Conservation (phyloP, 2,888 invertebrate genomes). For the Synergus japonicus region DNA sequence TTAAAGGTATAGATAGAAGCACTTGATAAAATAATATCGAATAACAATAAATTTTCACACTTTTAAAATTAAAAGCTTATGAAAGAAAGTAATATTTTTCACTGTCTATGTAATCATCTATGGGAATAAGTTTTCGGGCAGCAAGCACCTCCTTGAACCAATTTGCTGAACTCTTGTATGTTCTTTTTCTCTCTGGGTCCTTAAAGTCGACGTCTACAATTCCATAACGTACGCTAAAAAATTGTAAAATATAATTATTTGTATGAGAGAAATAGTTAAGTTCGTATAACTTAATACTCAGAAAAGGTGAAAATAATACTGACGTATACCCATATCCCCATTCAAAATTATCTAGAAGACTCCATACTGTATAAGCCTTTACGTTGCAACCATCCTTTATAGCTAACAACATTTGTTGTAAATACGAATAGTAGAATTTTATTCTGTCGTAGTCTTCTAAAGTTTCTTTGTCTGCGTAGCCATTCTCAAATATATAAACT, state of each 20-base stretch:
- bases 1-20: no score
- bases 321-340: conserved; percentile 74
- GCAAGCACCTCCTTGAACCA: conserved; percentile 80
- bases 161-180: conserved; percentile 82
- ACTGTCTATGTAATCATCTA: neutral
- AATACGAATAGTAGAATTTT: conserved; percentile 73
- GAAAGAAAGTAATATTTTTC: no score
- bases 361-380: conserved; percentile 77
- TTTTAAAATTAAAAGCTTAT: no score
- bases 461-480: conserved; percentile 65
- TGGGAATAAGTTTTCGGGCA: conserved; percentile 72
- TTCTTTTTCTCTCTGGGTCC: conserved; percentile 64
- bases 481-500: conserved; percentile 76
- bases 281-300: no score
- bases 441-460: conserved; percentile 64
- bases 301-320: neutral
- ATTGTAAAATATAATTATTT: neutral
- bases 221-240: conserved; percentile 84
- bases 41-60: no score
- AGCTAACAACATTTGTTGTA: conserved; percentile 78
- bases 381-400: conserved; percentile 78
- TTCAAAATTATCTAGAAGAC: conserved; percentile 78
- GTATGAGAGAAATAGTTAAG: neutral
- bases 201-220: conserved; percentile 84
- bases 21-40: no score